Conservation (phyloP, 2,113 vertebrate species). For the Hypomesus transpacificus region DNA sequence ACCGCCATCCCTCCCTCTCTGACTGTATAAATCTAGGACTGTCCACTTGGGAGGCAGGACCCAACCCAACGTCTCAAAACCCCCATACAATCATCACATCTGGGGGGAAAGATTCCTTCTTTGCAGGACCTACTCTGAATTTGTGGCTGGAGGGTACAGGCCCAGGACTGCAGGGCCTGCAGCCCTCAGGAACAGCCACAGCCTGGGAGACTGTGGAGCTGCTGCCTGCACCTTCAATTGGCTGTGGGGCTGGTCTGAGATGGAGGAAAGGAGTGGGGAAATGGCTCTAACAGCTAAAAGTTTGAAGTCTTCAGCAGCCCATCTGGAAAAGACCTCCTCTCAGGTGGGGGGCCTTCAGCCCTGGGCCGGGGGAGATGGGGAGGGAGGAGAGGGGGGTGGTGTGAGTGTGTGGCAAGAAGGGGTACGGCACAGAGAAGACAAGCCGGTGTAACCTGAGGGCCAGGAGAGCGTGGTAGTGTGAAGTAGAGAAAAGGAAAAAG, state of each 20-base stretch:
- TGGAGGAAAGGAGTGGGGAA: conserved; percentile 26
- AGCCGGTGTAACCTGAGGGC: too few relatives aligned
- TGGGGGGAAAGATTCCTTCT: conserved; percentile 12
- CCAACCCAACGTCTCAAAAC: too few relatives aligned
- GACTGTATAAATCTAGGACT: too few relatives aligned
- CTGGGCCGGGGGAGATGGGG: not conserved
- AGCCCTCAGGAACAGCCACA: not conserved
- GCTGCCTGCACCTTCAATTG: conserved; percentile 7
- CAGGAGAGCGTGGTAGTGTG: too few relatives aligned
- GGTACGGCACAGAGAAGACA: not conserved
- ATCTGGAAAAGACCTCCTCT: conserved; percentile 57
- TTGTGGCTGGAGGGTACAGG: not conserved
- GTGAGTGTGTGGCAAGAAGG: conserved; percentile 7
- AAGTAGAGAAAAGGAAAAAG: too few relatives aligned
- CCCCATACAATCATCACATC: not conserved
- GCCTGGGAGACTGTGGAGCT: not conserved
- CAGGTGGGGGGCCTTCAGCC: conserved; percentile 6
- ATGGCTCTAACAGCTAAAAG: conserved; percentile 58
- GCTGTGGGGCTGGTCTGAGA: conserved; percentile 15
- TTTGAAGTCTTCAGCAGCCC: conserved; percentile 34
- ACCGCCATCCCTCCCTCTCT: too few relatives aligned
- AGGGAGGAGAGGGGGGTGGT: not conserved
- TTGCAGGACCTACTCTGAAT: not conserved
- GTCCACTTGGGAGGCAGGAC: too few relatives aligned
- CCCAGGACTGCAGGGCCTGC: not conserved